phyloP scores from a whole-genome alignment of 2,797 vertebrate genomes.

The Phoxinus dragarum region DNA sequence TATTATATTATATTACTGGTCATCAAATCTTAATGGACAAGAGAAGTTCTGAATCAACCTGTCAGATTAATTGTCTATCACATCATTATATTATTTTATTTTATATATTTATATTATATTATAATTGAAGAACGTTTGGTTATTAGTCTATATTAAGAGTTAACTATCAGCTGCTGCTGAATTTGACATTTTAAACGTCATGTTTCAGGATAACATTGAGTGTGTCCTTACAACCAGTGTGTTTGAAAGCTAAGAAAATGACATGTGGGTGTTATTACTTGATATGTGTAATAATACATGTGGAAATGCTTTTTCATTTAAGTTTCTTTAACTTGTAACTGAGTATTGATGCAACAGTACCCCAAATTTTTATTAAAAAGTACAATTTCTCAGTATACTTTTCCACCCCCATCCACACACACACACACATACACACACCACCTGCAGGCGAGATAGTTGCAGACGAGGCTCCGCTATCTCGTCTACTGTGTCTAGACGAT shows the following conservation, averaged over 20 bases:
- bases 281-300: background rate
- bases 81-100: too few relatives aligned
- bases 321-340: background rate
- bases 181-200: background rate
- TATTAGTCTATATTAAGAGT: background rate
- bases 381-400: background rate
- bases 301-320: background rate
- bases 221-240: background rate
- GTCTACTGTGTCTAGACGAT: background rate
- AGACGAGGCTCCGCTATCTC: constrained; percentile 23
- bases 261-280: background rate
- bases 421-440: constrained; percentile 8
- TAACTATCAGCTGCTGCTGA: background rate
- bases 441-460: background rate
- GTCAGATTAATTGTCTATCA: too few relatives aligned
- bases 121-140: background rate
- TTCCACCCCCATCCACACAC: background rate
- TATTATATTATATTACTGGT: too few relatives aligned
- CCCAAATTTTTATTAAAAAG: background rate
- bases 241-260: background rate
- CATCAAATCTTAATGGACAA: too few relatives aligned
- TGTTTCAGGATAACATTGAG: background rate
- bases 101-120: background rate
- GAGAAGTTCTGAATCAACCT: too few relatives aligned
- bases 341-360: background rate